A percentile compares a stretch with the other conserved stretches of the same genome.
These are phyloP conservation scores for Urosaurus nigricauda DNA, from an alignment of 2,797 vertebrate species.

Conservation along the genomic window DNA sequence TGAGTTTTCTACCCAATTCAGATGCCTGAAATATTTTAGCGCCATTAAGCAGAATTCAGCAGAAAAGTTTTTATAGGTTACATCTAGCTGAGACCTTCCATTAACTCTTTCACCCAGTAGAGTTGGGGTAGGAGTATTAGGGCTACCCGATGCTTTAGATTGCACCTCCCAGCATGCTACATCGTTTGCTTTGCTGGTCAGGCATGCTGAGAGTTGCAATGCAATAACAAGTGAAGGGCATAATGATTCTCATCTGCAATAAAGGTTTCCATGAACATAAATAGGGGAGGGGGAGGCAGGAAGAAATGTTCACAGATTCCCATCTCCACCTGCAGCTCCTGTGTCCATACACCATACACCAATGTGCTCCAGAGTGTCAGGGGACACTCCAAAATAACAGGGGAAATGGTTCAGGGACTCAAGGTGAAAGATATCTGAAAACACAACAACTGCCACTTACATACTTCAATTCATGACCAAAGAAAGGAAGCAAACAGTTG, in stretches of 20 bases:
- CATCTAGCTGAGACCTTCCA: not conserved
- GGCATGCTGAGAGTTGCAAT: no score
- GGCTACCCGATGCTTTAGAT: no score
- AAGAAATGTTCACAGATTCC: not conserved
- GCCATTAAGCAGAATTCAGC: not conserved
- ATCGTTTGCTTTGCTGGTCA: no score
- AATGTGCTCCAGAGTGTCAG: not conserved
- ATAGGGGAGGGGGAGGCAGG: no score
- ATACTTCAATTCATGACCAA: not conserved
- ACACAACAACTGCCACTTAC: not conserved
- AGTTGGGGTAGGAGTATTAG: no score
- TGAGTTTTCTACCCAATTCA: not conserved
- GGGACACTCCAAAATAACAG: no score
- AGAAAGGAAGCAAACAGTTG: not conserved
- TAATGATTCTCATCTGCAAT: no score
- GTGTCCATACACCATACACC: no score
- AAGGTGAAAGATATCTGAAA: not conserved
- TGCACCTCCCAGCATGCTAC: no score
- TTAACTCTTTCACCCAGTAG: not conserved
- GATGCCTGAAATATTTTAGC: no score
- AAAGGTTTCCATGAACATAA: not conserved
- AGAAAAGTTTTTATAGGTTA: not conserved
- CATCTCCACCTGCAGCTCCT: not conserved
- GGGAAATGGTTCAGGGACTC: not conserved
- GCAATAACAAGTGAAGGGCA: no score